Base-by-base conservation (phyloP, 2,888 invertebrate genomes). In the Habrosyne pyritoides region DNA sequence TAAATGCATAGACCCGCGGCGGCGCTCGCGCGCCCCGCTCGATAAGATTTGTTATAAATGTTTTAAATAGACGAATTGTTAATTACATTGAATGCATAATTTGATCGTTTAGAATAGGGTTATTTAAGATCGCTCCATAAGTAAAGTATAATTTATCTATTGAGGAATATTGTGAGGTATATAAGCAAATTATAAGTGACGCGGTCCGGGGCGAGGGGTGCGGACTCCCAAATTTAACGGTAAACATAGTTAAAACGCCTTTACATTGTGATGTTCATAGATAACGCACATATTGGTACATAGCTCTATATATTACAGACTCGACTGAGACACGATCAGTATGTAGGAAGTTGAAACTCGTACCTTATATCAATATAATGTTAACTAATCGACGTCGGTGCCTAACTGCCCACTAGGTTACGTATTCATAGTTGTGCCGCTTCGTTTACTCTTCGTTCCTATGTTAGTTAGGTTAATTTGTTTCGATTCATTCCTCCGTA, bases 101-200 rank as follows among this genome's bases (percentile, higher is more conserved):
- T 91, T 90, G 91, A 91, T 84, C 86, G 87, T 88, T 86, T 91
- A 91, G 91, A 84, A 88, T 91, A 91, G 91, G 89, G 87, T 91
- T 91, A 91, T 89, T 87, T 91, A 91, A 92, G 91, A 91, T 91
- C 89, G 91, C 88, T 90, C 91, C 91, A 78, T 92, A 91, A 92
- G 91, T 88, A 84, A 88, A 84, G 77, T 89, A 91, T 91, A 90
- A 91, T 91, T 90, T 91, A 91, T 89, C 87, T 89, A 89, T 79
- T 84, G 89, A 84, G 75, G 84, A 81, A 82, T 87, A 86, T 75
- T 79, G 83, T 87, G 89, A 87, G 81, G 83, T 83, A 73, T 86
- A 73, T 83, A 87, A 87, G 87, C 86, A 84, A 83, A 83, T 86
- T 80, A 82, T 89, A 88, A 87, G 89, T 77, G 84, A 82, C 77